Evolutionary conservation across 2,113 vertebrate genomes (phyloP), one percentile per base, ranked within the genome.

Genomic region (Setophaga coronata): DNA sequence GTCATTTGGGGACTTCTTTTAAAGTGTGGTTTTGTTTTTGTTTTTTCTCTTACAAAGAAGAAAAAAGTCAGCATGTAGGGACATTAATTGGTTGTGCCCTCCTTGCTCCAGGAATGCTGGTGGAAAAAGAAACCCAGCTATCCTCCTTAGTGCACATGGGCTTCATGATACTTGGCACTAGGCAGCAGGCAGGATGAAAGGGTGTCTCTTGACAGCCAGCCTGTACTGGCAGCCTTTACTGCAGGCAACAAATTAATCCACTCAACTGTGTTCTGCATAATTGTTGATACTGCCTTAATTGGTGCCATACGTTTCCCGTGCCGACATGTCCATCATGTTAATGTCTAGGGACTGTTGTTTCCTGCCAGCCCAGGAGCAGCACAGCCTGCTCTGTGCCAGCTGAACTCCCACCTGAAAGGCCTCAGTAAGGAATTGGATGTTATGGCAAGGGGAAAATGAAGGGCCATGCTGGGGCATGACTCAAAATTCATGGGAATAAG

Each of bases 231-330:
- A 96, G 94, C 82, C 51, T 95, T 89, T 95, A 92, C 86, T 97
- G 72, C 89, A 89, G 95, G 95, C 94, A 95, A 95, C 93, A 89
- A 90, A 95, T 95, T 89, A 96, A 95, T 95, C 91, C 87, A 81
- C 76, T 96, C 89, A 31, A 7, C 93, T 95, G 87, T 82, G 86
- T 81, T 96, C 89, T 95, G 95, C 93, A 92, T 97, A 96, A 92
- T 96, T 97, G 95, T 93, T 97, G 95, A 93, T 95, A 89, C 86
- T 90, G 80, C 36, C 86, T 95, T 97, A 96, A 95, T 95, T 97
- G 91, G 91, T 89, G 84, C 93, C 96, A 96, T 96, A 96, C 91
- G 82, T 95, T 97, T 86, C 67, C 64, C 0, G 0, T 96, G 95
- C 81, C 0, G 86, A 58, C 82, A 78, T 21, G 92, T 89, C 92